Conservation (phyloP, 2,113 vertebrate genomes). For the Sakesphorus luctuosus region DNA sequence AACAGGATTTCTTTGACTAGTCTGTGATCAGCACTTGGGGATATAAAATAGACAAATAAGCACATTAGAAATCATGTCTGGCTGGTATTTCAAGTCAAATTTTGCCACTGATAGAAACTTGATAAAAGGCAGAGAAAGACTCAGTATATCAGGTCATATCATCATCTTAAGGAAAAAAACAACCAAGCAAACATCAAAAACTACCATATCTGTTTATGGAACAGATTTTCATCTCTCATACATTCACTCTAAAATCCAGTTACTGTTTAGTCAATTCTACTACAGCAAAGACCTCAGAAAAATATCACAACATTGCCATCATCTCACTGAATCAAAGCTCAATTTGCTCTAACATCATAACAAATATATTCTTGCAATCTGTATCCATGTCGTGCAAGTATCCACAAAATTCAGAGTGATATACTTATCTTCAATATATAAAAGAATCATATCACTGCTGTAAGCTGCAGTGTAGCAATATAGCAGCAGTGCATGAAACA, state of each 20-base stretch:
- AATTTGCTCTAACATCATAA: conserved; percentile 1
- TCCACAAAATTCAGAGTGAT: conserved; percentile 33
- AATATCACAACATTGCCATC: neutral
- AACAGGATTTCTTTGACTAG: neutral
- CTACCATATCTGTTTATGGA: neutral
- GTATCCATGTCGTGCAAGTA: neutral
- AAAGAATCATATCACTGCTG: neutral
- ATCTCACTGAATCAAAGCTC: neutral
- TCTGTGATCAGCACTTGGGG: neutral
- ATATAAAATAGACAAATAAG: neutral
- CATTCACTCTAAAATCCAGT: neutral
- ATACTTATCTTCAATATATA: conserved; percentile 14
- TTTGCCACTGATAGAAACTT: neutral
- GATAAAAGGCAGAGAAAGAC: neutral
- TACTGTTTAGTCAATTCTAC: neutral
- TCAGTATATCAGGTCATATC: neutral
- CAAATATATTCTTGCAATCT: conserved; percentile 8
- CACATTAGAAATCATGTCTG: neutral
- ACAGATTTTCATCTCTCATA: neutral
- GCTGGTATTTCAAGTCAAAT: neutral
- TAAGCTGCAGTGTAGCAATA: conserved; percentile 25
- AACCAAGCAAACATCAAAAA: neutral
- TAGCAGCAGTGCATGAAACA: conserved; percentile 28
- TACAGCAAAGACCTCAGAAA: neutral
- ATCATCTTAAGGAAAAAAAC: neutral